Conservation (phyloP, 2,888 invertebrate genomes). For the Tiliacea citrago region DNA sequence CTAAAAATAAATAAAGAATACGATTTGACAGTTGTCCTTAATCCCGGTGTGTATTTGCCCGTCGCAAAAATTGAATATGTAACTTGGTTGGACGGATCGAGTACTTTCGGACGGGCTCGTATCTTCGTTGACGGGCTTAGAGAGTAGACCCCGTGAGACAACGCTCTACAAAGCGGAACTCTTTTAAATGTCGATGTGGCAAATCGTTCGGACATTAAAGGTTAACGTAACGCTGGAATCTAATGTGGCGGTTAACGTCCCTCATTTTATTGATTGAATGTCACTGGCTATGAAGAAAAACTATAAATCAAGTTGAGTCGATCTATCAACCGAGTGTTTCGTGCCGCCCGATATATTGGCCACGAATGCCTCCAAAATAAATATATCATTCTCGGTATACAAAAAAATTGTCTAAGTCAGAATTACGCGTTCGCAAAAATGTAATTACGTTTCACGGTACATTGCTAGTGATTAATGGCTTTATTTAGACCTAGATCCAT, state of each 20-base stretch:
- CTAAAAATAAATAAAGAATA: no score
- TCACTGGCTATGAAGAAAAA: conserved; percentile 45
- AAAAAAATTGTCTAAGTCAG: conserved; percentile 17
- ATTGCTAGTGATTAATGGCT: conserved; percentile 21
- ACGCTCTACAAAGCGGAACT: no score
- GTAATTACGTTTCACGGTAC: conserved; percentile 9
- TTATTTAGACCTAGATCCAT: conserved; percentile 1
- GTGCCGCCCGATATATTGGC: conserved; percentile 31
- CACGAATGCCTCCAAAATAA: conserved; percentile 34
- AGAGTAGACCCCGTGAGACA: no score
- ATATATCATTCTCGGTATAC: conserved; percentile 42
- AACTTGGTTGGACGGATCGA: no score
- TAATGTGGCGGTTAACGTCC: conserved; percentile 13
- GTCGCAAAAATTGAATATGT: no score
- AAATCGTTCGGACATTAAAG: no score
- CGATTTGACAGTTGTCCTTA: no score
- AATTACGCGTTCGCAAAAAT: conserved; percentile 22
- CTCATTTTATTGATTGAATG: conserved; percentile 44
- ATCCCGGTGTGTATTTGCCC: no score
- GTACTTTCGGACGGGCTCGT: no score
- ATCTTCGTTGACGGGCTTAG: no score
- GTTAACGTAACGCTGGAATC: background rate
- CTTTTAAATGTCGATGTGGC: no score
- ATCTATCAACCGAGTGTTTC: conserved; percentile 55
- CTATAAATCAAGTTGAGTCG: conserved; percentile 58